phyloP scores from a whole-genome alignment of 2,888 invertebrate species.

The Aphidius colemani region DNA sequence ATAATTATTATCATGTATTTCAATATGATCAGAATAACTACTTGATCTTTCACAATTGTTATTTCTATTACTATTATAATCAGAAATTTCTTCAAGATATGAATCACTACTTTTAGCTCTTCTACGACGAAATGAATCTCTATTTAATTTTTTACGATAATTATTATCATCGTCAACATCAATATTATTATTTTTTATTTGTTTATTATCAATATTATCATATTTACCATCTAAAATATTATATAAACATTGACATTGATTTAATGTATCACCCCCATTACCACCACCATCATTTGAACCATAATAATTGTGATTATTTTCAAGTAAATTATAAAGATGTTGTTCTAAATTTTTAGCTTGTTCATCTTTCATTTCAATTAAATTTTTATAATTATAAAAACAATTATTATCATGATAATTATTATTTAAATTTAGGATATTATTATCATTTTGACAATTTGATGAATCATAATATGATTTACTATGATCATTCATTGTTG shows the following conservation, averaged over 20 bases:
- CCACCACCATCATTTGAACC: slow-evolving; percentile 60
- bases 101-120: slow-evolving; percentile 50
- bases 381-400: neutral
- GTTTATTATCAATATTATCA: slow-evolving; percentile 13
- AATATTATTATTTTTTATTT: slow-evolving; percentile 18
- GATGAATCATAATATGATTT: slow-evolving; percentile 56
- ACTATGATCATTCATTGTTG: slow-evolving; percentile 54
- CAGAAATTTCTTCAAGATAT: slow-evolving; percentile 42
- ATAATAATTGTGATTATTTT: slow-evolving; percentile 55
- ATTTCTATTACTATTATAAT: neutral
- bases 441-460: slow-evolving; percentile 30
- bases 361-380: slow-evolving; percentile 28
- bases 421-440: neutral
- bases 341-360: slow-evolving; percentile 39
- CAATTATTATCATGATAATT: slow-evolving; percentile 4
- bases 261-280: slow-evolving; percentile 65
- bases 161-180: slow-evolving; percentile 6
- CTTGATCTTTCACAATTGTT: slow-evolving; percentile 26
- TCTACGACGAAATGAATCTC: slow-evolving; percentile 34
- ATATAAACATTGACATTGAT: slow-evolving; percentile 28
- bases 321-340: slow-evolving; percentile 36
- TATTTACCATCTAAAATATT: slow-evolving; percentile 12
- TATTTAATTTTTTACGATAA: neutral
- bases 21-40: slow-evolving; percentile 17
- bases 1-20: slow-evolving; percentile 10